phyloP scores from a whole-genome alignment of 2,113 vertebrate species.

The Edolisoma coerulescens region DNA sequence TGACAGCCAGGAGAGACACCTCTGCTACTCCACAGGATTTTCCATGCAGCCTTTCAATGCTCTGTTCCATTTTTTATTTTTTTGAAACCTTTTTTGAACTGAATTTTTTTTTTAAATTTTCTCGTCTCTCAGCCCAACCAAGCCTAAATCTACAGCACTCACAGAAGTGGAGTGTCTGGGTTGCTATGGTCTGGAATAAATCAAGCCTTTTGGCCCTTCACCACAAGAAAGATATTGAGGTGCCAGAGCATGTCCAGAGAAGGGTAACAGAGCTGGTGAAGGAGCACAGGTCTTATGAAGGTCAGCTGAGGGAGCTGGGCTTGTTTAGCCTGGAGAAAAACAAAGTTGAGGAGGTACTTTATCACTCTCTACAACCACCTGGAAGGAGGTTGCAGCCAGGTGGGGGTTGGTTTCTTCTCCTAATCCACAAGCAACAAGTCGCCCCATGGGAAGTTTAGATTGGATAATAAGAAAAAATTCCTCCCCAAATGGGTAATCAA shows the following conservation, averaged over 20 bases:
- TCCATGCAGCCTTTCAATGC: background rate
- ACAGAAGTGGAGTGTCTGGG: background rate
- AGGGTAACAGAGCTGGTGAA: background rate
- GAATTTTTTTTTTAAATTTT: too few relatives aligned
- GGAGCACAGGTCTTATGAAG: background rate
- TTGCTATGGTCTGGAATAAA: background rate
- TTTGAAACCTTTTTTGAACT: too few relatives aligned
- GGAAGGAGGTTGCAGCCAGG: background rate
- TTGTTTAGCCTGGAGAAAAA: background rate
- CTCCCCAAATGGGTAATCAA: background rate
- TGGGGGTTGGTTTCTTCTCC: background rate
- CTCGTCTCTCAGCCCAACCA: background rate
- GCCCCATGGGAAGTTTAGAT: fast-evolving
- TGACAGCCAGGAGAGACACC: background rate
- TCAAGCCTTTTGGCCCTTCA: background rate
- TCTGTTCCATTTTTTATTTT: background rate
- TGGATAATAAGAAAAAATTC: background rate
- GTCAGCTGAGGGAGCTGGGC: background rate
- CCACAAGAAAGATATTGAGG: background rate
- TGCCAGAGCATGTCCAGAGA: background rate
- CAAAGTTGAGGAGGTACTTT: background rate
- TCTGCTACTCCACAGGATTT: background rate
- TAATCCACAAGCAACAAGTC: background rate
- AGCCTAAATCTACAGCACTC: background rate
- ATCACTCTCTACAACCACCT: too few relatives aligned